Evolutionary conservation across 2,113 vertebrate genomes (phyloP), one percentile per base, ranked within the genome.

Genomic region (Acrocephalus arundinaceus): DNA sequence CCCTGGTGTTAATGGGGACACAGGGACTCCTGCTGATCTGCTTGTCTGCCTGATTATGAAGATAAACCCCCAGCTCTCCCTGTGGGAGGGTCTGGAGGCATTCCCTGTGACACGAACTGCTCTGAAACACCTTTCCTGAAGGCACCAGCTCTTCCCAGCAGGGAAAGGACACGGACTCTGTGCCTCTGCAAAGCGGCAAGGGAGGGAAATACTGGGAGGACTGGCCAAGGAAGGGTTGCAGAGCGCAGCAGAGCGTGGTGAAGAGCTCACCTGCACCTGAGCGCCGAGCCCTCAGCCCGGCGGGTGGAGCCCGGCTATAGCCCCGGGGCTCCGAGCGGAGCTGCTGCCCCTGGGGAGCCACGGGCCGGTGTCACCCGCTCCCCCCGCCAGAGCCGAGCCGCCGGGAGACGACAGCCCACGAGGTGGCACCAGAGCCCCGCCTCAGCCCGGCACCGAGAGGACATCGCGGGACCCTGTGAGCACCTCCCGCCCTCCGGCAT

Each of bases 381-480:
- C 55, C 55, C 24, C 5, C n/a, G 8, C 8, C 58, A 1, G 2
- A 5, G 2, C 33, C 8, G 70, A 39, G n/a, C 16, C 17, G 0
- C n/a, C 52, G 73, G 67, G 49, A 88, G 54, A 49, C 15, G 30
- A 15, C 15, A 71, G 92, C 80, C 93, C 96, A 91, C 96, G 90
- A 96, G 96, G 76, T 93, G 96, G 95, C 95, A 93, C 85, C 85
- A 95, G 88, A 97, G 85, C 41, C 78, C 78, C 72, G 79, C 77
- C 22, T 8, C 81, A 78, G 73, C 25, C 67, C 10, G 58, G 35
- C 43, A 13, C 48, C 62, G 43, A 7, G 27, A 3, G 73, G 23
- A 1, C 57, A 45, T 1, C 59, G 28, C 16, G 6, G 73, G 8
- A 11, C 7, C 43, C 28, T 1, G 11, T 0, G 14, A 10, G 52